Evolutionary conservation across 2,113 vertebrate genomes (phyloP), one percentile per base, ranked within the genome.

Genomic region (Calidris pugnax): DNA sequence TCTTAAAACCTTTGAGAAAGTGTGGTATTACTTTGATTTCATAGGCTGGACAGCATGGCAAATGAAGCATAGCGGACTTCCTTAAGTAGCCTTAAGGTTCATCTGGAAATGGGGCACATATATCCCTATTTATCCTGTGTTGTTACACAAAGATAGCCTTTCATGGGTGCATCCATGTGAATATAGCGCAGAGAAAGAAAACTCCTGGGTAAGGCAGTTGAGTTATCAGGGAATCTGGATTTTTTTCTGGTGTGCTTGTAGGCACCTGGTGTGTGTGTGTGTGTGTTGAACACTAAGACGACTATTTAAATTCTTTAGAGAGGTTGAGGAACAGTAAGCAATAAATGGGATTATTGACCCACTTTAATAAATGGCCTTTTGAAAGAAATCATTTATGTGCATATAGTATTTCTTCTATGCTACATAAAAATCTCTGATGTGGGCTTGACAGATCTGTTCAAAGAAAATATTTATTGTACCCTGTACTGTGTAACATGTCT

Each of bases 391-490:
- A 68, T 82, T 91, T 89, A 22, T 82, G 48, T 50, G 18, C 6
- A 6, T 55, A 73, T 53, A 41, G 14, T 47, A 78, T 81, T 87
- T 74, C 3, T 71, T 84, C 41, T 47, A 27, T 35, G 39, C 39
- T 82, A 16, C 33, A 32, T 77, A 64, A 85, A 93, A 74, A 82
- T 75, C 62, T 80, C 43, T 67, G 30, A 60, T 41, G n/a, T 66
- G 66, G 47, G n/a, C 47, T 62, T 93, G 72, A 90, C 35, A 28
- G 78, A 62, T 81, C 56, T 39, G 39, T 91, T 95, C 59, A 78
- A 81, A 77, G 72, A 79, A 94, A 90, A 48, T 92, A 89, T 85
- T 96, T 89, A 74, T 82, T 96, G 82, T 83, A 50, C 21, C 28
- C 64, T 82, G 62, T 74, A n/a, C 53, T 91, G 57, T 60, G 62